A percentile compares a stretch with the other conserved stretches of the same genome.
These are phyloP conservation scores for Herminia tarsipennalis DNA, from an alignment of 2,888 invertebrate genomes.

Conservation along the genomic window DNA sequence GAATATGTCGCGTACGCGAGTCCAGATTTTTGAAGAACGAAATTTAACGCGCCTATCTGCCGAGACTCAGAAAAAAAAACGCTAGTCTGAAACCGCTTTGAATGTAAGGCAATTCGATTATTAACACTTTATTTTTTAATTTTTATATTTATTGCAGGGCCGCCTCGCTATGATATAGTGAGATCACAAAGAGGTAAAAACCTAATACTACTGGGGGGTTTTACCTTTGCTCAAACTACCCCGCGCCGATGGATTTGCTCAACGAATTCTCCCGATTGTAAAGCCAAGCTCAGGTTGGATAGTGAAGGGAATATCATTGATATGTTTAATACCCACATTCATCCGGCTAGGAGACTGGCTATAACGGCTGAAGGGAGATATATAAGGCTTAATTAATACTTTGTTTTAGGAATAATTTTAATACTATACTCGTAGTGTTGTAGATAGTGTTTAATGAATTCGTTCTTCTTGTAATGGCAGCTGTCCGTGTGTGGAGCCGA, in stretches of 20 bases:
- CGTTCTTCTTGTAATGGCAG: too few relatives aligned
- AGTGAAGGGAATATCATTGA: constrained; percentile 35
- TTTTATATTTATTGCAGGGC: constrained; percentile 6
- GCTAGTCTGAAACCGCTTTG: neutral
- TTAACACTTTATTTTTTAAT: neutral
- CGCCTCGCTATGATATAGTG: constrained; percentile 36
- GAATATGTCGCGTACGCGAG: too few relatives aligned
- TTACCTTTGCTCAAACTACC: constrained; percentile 41
- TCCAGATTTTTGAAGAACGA: too few relatives aligned
- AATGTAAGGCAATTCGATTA: constrained; percentile 19
- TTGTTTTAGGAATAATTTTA: too few relatives aligned
- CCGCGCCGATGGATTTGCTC: constrained; percentile 51
- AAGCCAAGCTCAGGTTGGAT: constrained; percentile 39
- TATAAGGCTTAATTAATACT: constrained; percentile 7
- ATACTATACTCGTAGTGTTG: too few relatives aligned
- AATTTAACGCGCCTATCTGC: too few relatives aligned
- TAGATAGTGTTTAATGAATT: too few relatives aligned
- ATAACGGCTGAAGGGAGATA: constrained; percentile 21
- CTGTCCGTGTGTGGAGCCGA: too few relatives aligned
- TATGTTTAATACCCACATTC: constrained; percentile 41
- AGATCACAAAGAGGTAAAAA: constrained; percentile 49
- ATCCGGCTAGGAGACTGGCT: constrained; percentile 40
- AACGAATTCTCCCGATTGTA: constrained; percentile 24
- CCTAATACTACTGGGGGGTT: constrained; percentile 46
- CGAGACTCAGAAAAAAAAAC: too few relatives aligned